These are phyloP conservation scores for Ochropleura leucogaster DNA, from an alignment of 2,888 invertebrate genomes.

Conservation along the genomic window DNA sequence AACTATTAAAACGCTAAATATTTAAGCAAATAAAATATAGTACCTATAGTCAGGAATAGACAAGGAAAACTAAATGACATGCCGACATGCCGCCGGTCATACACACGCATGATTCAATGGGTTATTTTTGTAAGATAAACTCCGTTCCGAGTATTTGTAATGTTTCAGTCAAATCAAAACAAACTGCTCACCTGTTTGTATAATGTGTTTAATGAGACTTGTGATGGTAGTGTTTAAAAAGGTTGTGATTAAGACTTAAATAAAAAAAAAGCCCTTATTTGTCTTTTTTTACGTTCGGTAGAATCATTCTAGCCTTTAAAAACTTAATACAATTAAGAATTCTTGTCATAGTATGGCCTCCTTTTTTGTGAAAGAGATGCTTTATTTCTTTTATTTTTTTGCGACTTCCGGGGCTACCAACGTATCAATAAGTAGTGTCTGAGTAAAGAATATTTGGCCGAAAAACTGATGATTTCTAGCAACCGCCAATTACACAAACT, in stretches of 20 bases:
- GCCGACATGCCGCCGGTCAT: constrained; percentile 17
- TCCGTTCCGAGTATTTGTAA: constrained; percentile 57
- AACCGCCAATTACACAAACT: too few relatives aligned
- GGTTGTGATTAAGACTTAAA: neutral
- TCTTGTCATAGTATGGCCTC: neutral
- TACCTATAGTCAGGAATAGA: constrained; percentile 26
- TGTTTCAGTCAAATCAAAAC: constrained; percentile 49
- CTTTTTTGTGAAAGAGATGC: neutral
- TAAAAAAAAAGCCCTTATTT: neutral
- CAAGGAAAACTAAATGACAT: constrained; percentile 50
- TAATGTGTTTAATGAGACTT: constrained; percentile 18
- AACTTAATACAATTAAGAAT: neutral
- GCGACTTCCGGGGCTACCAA: neutral
- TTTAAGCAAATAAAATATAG: constrained; percentile 12
- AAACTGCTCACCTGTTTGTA: constrained; percentile 46
- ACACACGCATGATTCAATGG: constrained; percentile 52
- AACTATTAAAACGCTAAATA: neutral
- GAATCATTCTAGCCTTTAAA: neutral
- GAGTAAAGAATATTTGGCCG: neutral
- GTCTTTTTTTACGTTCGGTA: too few relatives aligned
- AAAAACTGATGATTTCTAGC: neutral
- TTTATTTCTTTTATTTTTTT: neutral
- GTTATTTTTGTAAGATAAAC: constrained; percentile 61
- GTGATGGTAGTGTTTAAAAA: constrained; percentile 20
- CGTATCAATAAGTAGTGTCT: neutral